Conservation (phyloP, 1,140 invertebrate species). For the Drosophila paulistorum region DNA sequence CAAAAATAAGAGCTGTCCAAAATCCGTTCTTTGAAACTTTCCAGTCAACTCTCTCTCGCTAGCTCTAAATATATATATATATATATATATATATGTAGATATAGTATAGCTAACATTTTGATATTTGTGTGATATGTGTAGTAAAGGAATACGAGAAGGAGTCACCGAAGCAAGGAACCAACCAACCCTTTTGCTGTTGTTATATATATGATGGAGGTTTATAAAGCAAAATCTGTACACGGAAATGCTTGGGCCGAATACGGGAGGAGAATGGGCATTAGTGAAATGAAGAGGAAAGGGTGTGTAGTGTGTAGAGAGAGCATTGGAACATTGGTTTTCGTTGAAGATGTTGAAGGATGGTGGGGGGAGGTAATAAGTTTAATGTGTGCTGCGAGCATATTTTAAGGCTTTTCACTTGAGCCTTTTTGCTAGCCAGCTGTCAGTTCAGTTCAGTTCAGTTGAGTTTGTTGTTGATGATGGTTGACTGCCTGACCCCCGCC, state of each 20-base stretch:
- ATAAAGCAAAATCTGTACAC: conserved; percentile 67
- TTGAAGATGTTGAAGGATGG: neutral
- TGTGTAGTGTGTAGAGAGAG: neutral
- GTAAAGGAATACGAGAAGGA: conserved; percentile 6
- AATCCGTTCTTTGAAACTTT: conserved; percentile 39
- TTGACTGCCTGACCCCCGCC: conserved; percentile 44
- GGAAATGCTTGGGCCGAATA: conserved; percentile 36
- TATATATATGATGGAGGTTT: conserved; percentile 37
- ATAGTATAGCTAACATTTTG: conserved; percentile 51
- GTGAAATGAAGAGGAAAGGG: conserved; percentile 15
- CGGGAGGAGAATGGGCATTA: conserved; percentile 5
- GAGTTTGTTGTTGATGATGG: conserved; percentile 62
- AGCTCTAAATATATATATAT: conserved; percentile 11
- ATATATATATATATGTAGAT: conserved; percentile 33
- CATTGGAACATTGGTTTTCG: neutral
- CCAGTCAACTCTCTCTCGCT: conserved; percentile 43
- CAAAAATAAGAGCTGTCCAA: conserved; percentile 37
- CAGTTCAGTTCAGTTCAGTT: conserved; percentile 55
- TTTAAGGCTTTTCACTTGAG: conserved; percentile 61
- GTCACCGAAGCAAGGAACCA: conserved; percentile 36
- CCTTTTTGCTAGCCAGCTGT: conserved; percentile 71
- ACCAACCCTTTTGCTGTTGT: conserved; percentile 71
- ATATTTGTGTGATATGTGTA: conserved; percentile 63
- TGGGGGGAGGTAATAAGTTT: conserved; percentile 71
- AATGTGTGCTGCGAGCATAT: conserved; percentile 79